Percentiles rank a stretch among this genome's conserved stretches.
Evolutionary conservation across 2,797 vertebrate genomes (phyloP).

Genomic region (Parauchenoglanis punctatus): DNA sequence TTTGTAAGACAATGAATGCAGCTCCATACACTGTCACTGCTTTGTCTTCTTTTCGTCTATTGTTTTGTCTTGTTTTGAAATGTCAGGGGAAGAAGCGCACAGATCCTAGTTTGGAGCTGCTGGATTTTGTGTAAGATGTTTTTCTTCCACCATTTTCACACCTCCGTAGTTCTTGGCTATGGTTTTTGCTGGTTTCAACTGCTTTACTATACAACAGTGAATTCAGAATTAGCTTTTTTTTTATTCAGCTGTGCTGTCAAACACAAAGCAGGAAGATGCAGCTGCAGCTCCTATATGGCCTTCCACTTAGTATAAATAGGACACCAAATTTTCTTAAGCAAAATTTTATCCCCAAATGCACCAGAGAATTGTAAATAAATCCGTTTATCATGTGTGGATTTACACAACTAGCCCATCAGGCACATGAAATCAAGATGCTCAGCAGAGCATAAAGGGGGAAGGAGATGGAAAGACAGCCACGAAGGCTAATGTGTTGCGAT

Average conservation of each 20-base stretch:
- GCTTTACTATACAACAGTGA: background rate
- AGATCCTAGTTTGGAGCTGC: conserved; percentile 31
- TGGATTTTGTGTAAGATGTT: conserved; percentile 28
- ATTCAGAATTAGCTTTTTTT: conserved; percentile 18
- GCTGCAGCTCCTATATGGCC: background rate
- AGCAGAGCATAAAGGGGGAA: conserved; percentile 16
- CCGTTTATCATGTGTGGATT: background rate
- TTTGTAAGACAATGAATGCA: conserved; percentile 41
- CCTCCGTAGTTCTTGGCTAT: conserved; percentile 6
- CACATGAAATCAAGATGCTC: conserved; percentile 1
- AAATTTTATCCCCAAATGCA: background rate
- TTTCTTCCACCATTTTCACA: conserved; percentile 12
- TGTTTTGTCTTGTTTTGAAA: conserved; percentile 38
- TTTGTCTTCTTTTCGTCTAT: conserved; percentile 21
- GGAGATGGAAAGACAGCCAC: conserved; percentile 30
- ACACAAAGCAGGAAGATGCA: background rate
- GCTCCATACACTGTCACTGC: conserved; percentile 9
- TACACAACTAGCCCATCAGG: background rate
- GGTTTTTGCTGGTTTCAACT: background rate
- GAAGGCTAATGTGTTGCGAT: conserved; percentile 45
- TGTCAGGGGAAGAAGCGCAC: conserved; percentile 22
- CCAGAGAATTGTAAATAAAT: background rate
- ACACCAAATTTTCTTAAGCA: background rate
- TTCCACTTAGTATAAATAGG: conserved; percentile 14
- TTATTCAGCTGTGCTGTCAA: conserved; percentile 21